Base-by-base conservation (phyloP, 2,113 vertebrate species). In the Pangasianodon hypophthalmus region DNA sequence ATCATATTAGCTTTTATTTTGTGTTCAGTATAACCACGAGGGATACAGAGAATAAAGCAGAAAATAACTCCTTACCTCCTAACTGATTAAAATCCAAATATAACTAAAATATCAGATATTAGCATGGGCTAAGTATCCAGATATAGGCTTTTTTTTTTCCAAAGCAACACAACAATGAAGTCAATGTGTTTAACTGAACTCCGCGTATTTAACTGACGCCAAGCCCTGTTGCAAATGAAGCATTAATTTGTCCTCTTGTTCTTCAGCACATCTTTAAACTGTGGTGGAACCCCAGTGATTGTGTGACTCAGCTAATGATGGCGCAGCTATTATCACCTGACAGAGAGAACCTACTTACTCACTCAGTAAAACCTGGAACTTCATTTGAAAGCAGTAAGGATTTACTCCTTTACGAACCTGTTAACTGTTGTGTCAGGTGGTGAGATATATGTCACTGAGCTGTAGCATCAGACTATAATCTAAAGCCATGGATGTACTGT, bases 291-390 rank as follows among this genome's bases (percentile, higher is more conserved):
- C 67, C 84, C 37, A 82, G 41, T 77, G 75, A 48, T 62, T 69
- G 79, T 86, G 48, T 7, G 84, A 88, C 73, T 90, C 52, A 3
- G 89, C 71, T 86, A 84, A 92, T 85, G 50, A 88, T 82, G 46
- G 41, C 52, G 52, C 19, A 82, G 88, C 60, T 91, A 88, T 91
- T 90, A 91, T 88, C 58, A 85, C 71, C 86, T 90, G 87, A 88
- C 90, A 88, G 77, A 86, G 77, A 88, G 37, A 84, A 64, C 24
- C 4, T 37, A 88, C 67, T 85, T 88, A 88, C 84, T 88, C 69
- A 64, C 92, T 91, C 58, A 21, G 52, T 89, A 67, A 92, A 56
- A 37, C 84, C 48, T 37, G 48, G 75, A 54, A 89, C 85, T 89
- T 87, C 77, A 54, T 41, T 69, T 71, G 50, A 91, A 90, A 91